Evolutionary conservation across 2,888 invertebrate genomes (phyloP), one percentile per base, ranked within the genome.

Genomic region (Stenodema calcarata): DNA sequence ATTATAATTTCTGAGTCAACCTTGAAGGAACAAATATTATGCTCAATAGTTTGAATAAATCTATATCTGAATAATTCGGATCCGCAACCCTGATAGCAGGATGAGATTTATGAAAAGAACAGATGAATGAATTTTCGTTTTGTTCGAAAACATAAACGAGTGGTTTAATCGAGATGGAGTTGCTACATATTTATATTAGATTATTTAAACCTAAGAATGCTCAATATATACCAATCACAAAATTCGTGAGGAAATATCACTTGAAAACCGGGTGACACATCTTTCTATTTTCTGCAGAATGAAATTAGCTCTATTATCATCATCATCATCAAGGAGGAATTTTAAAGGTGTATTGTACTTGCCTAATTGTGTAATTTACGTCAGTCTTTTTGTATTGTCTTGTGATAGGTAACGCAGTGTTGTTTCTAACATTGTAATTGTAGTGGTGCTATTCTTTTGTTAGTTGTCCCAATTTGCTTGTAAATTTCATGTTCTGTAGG

Each of bases 321-420:
- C 62, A 62, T 62, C 62, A 62, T 62, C 62, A 62, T 62, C 18
- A 1, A 62, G 23, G 23, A 27, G 23, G 62, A 62, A 18, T 62
- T 62, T 62, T 23, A n/a, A 62, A 62, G 62, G 62, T 62, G 23
- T 62, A 62, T 62, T 62, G 27, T 62, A 62, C n/a, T 62, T 27
- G 27, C 62, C 62, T 62, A 62, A 50, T 23, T 62, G 62, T 62
- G 62, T 62, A 62, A 18, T 62, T 62, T 62, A 62, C 62, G 27
- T 44, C 44, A 50, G 75, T 75, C 75, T 28, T 27, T 81, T 82
- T 47, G 27, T 69, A 0, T 87, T 50, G 54, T 85, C 62, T 80
- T 86, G 80, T 78, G n/a, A 87, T 87, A 87, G 87, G 87, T 86
- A 87, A 87, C 76, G 86, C 87, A 87, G 87, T 87, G 86, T 87